A percentile compares a stretch with the other conserved stretches of the same genome.
These are phyloP conservation scores for Pomatorhinus ruficollis DNA, from an alignment of 2,113 vertebrate species.

Conservation along the genomic window DNA sequence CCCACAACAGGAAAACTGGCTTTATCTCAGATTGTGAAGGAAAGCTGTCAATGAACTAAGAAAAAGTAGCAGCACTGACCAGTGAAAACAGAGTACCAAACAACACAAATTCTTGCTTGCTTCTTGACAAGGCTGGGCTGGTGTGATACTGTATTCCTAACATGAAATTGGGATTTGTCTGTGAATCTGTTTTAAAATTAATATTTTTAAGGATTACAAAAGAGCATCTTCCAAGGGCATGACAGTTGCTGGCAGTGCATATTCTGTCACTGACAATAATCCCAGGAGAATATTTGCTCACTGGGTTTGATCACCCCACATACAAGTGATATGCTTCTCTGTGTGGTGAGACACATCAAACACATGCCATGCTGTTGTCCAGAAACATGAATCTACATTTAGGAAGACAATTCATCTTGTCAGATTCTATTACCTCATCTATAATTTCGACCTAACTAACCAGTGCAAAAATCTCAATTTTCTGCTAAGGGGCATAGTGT, in stretches of 20 bases:
- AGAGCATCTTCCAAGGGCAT: not conserved
- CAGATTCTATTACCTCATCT: not conserved
- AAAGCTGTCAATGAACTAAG: not conserved
- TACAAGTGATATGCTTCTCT: not conserved
- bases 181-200: not conserved
- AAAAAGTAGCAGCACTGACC: not conserved
- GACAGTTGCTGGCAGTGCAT: not conserved
- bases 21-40: not conserved
- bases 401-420: not conserved
- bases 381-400: not conserved
- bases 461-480: not conserved
- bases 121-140: not conserved
- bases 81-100: not conserved
- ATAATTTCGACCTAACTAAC: not conserved
- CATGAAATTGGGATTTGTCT: rapidly evolving
- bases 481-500: not conserved
- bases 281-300: not conserved
- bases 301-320: rapidly evolving
- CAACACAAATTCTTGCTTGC: not conserved
- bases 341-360: not conserved
- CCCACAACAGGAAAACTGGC: not conserved
- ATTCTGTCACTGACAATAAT: not conserved
- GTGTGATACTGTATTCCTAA: not conserved
- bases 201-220: not conserved
- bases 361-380: not conserved